A percentile compares a stretch with the other conserved stretches of the same genome.
Evolutionary conservation across 2,888 invertebrate species (phyloP).

Genomic region (Hyalella azteca): DNA sequence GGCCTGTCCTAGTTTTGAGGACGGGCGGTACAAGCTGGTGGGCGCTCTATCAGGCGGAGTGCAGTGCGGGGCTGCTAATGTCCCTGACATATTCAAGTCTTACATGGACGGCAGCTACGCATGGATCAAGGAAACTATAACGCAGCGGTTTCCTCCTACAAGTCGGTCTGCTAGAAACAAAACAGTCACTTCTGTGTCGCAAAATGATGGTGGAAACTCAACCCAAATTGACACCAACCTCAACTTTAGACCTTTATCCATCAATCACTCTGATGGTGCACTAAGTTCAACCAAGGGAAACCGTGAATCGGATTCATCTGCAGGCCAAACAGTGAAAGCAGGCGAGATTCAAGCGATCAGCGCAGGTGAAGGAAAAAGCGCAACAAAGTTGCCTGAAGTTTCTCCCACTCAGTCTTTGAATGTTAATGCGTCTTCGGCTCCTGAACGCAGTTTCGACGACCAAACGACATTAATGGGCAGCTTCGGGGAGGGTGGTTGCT

Average conservation of each 20-base stretch:
- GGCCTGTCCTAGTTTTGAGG: conserved; percentile 11
- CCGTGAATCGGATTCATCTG: too few relatives aligned
- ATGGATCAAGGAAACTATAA: conserved; percentile 20
- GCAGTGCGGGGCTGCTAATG: not conserved
- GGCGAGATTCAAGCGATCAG: not conserved
- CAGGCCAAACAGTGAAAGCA: too few relatives aligned
- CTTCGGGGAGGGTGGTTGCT: not conserved
- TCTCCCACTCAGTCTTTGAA: too few relatives aligned
- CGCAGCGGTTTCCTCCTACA: not conserved
- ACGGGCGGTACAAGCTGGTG: conserved; percentile 15
- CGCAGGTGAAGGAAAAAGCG: not conserved
- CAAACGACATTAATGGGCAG: not conserved
- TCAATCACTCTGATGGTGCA: too few relatives aligned
- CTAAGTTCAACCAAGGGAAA: too few relatives aligned
- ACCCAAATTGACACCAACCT: too few relatives aligned
- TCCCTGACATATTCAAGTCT: conserved; percentile 26
- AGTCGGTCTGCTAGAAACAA: not conserved
- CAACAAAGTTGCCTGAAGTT: too few relatives aligned
- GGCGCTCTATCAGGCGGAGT: conserved; percentile 21
- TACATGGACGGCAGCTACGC: conserved; percentile 22
- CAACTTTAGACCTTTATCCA: too few relatives aligned
- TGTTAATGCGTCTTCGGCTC: too few relatives aligned
- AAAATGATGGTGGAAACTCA: too few relatives aligned
- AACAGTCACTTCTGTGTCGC: not conserved
- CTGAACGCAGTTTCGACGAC: too few relatives aligned